Percentiles rank a stretch among this genome's conserved stretches.
phyloP scores from a whole-genome alignment of 2,113 vertebrate species.

The Osmerus eperlanus region DNA sequence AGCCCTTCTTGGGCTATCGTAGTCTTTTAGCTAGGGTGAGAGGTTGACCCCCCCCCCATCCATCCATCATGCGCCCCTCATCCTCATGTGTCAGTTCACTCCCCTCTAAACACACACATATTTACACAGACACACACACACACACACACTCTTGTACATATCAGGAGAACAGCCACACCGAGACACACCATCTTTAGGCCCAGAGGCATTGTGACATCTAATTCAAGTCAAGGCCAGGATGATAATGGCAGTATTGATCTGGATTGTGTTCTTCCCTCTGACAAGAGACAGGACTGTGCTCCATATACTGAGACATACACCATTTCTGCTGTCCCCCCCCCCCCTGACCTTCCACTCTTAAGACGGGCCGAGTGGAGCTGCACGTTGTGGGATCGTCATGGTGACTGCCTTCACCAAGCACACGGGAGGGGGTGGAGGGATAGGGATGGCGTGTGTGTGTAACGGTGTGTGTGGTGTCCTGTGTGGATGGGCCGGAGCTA shows the following conservation, averaged over 20 bases:
- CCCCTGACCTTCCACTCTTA: neutral
- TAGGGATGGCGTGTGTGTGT: constrained; percentile 8
- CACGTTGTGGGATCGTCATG: constrained; percentile 40
- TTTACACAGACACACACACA: too few species aligned
- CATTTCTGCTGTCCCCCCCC: neutral
- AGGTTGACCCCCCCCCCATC: neutral
- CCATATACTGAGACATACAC: too few species aligned
- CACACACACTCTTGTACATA: too few species aligned
- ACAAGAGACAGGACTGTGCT: constrained; percentile 13
- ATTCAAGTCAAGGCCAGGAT: constrained; percentile 55
- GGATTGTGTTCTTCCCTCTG: constrained; percentile 38
- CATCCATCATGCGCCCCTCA: constrained; percentile 14
- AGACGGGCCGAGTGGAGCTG: constrained; percentile 18
- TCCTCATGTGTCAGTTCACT: constrained; percentile 52
- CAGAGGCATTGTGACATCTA: constrained; percentile 58
- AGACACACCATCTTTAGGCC: too few species aligned
- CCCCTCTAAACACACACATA: constrained; percentile 18
- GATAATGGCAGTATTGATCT: constrained; percentile 69
- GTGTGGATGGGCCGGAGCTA: too few species aligned
- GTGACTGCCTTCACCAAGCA: constrained; percentile 37
- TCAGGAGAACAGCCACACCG: too few species aligned
- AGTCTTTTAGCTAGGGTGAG: constrained; percentile 27
- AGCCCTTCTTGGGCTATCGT: constrained; percentile 23
- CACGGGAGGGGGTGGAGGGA: neutral
- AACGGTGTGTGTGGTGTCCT: neutral